Conservation (phyloP, 1,140 invertebrate genomes). For the Brachionus manjavacas region DNA sequence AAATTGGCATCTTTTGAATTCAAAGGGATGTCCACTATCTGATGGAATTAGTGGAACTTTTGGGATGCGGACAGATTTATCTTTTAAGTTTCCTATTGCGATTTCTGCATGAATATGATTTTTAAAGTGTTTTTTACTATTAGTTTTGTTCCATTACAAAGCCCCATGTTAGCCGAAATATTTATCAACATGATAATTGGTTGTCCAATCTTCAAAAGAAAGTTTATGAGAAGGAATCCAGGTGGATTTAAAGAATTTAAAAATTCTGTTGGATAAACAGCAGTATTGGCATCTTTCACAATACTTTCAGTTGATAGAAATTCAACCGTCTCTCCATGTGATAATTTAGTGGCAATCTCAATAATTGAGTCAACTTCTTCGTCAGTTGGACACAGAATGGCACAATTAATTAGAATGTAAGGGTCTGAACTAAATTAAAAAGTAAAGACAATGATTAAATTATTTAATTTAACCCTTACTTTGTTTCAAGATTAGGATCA, state of each 20-base stretch:
- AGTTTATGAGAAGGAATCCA: constrained; percentile 52
- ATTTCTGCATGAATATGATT: constrained; percentile 46
- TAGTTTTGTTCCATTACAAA: constrained; percentile 56
- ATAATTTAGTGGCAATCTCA: not conserved
- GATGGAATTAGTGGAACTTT: constrained; percentile 45
- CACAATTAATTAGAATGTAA: too few species aligned
- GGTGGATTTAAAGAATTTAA: constrained; percentile 50
- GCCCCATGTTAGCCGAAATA: constrained; percentile 46
- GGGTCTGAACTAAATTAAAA: too few species aligned
- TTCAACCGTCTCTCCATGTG: not conserved
- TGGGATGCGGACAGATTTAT: constrained; percentile 43
- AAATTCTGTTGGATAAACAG: constrained; percentile 51
- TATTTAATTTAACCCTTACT: too few species aligned
- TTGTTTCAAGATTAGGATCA: not conserved
- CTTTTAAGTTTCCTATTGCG: constrained; percentile 42
- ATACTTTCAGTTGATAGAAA: constrained; percentile 44
- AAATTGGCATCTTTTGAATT: constrained; percentile 60
- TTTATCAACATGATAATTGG: constrained; percentile 56
- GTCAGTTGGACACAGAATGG: not conserved
- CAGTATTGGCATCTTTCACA: constrained; percentile 44
- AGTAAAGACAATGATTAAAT: too few species aligned
- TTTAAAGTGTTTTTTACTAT: constrained; percentile 45
- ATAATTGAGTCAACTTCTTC: not conserved
- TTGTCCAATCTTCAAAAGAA: constrained; percentile 52
- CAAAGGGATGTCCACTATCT: constrained; percentile 46